Base-by-base conservation (phyloP, 2,113 vertebrate genomes). In the Heliornis fulica region DNA sequence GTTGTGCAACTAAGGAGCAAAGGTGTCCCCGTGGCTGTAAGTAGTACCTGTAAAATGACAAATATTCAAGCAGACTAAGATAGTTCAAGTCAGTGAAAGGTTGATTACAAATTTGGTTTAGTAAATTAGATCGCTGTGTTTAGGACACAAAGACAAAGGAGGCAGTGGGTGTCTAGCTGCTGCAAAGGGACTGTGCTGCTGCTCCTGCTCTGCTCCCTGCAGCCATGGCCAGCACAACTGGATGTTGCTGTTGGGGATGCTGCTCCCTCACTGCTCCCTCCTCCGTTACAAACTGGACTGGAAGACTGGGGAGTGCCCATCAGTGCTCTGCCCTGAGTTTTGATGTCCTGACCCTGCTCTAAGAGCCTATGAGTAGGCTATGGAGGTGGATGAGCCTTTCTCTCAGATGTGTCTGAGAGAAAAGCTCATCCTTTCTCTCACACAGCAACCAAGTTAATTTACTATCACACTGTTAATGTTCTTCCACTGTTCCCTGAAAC, bases 381-480 rank as follows among this genome's bases (percentile, higher is more conserved):
- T 4, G 51, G 21, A 72, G 15, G 23, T 38, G 18, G 56, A 28
- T 40, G 38, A 87, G 45, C 32, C 59, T 60, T 64, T 60, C 57
- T 54, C 46, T 54, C 57, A n/a, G n/a, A n/a, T n/a, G n/a, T n/a
- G n/a, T n/a, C n/a, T n/a, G n/a, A n/a, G n/a, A n/a, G n/a, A n/a
- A n/a, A n/a, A n/a, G n/a, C n/a, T n/a, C n/a, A n/a, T n/a, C n/a
- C n/a, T n/a, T n/a, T n/a, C n/a, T n/a, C n/a, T n/a, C n/a, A n/a
- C n/a, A n/a, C n/a, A n/a, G n/a, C n/a, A 65, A 66, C 46, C 36
- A 72, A 56, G 22, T 43, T 53, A 45, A 71, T 65, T 38, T 92
- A 81, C 89, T 87, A 36, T 69, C 79, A 75, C 46, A 61, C 59
- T 66, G 25, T 88, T 92, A 94, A 94, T 95, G 86, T 83, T 61